Percentiles rank a stretch among this genome's conserved stretches.
Evolutionary conservation across 1,140 invertebrate genomes (phyloP).

Genomic region (Laupala kohalensis): DNA sequence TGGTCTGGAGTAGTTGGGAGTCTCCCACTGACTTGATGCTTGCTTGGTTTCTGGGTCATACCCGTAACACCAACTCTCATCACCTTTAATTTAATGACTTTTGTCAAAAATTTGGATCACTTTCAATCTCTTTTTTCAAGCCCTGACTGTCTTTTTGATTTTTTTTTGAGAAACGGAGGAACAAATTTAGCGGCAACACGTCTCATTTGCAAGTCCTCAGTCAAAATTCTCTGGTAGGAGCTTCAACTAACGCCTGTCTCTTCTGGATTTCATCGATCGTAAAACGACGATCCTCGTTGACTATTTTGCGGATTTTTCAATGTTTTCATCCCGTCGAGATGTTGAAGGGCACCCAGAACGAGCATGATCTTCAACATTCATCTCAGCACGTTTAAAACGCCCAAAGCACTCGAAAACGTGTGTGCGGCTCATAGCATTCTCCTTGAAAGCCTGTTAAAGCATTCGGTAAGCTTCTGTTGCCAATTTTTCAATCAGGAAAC

Average conservation of each 20-base stretch:
- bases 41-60: too few species aligned
- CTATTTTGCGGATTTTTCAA: conserved; percentile 15
- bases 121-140: neutral
- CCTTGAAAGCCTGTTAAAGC: neutral
- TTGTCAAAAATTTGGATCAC: too few species aligned
- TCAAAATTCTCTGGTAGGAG: conserved; percentile 15
- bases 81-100: too few species aligned
- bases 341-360: conserved; percentile 16
- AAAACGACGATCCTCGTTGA: conserved; percentile 18
- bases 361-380: conserved; percentile 14
- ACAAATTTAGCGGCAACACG: conserved; percentile 19
- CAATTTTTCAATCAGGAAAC: conserved; percentile 3
- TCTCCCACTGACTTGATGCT: too few species aligned
- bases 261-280: conserved; percentile 15
- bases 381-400: neutral
- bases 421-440: conserved; percentile 1
- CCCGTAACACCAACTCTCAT: too few species aligned
- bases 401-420: neutral
- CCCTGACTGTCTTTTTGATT: neutral
- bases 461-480: conserved; percentile 1
- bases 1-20: too few species aligned
- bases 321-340: conserved; percentile 4
- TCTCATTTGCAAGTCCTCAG: conserved; percentile 17
- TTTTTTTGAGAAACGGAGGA: conserved; percentile 7
- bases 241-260: conserved; percentile 8